Percentiles rank a stretch among this genome's conserved stretches.
These are phyloP conservation scores for Meghimatium bilineatum DNA, from an alignment of 2,888 invertebrate species.

Conservation along the genomic window DNA sequence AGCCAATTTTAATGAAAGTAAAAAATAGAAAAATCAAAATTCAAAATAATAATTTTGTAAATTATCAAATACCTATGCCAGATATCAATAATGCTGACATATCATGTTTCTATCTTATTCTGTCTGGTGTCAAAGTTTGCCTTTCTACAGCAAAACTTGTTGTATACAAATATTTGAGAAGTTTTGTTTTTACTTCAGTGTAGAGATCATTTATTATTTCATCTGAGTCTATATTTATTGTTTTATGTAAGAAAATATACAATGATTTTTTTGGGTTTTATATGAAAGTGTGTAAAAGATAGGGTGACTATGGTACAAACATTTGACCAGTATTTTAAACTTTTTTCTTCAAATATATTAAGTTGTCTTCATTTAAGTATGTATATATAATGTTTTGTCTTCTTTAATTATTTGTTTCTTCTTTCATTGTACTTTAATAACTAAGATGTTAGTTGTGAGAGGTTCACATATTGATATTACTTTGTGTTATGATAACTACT, in stretches of 20 bases:
- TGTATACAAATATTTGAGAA: not conserved
- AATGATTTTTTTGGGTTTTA: not conserved
- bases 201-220: not conserved
- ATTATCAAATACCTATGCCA: not conserved
- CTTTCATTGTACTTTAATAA: not conserved
- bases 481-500: no score
- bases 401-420: not conserved
- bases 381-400: not conserved
- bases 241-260: not conserved
- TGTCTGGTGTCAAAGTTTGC: not conserved
- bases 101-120: not conserved
- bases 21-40: not conserved
- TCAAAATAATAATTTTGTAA: not conserved
- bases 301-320: not conserved
- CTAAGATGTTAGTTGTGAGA: not conserved
- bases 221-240: not conserved
- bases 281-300: not conserved
- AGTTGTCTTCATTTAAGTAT: not conserved
- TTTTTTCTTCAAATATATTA: not conserved
- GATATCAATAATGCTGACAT: not conserved
- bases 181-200: not conserved
- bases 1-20: no score
- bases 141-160: constrained; percentile 28
- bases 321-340: not conserved
- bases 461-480: not conserved